Base-by-base conservation (phyloP, 2,113 vertebrate species). In the Todiramphus saurophagus region DNA sequence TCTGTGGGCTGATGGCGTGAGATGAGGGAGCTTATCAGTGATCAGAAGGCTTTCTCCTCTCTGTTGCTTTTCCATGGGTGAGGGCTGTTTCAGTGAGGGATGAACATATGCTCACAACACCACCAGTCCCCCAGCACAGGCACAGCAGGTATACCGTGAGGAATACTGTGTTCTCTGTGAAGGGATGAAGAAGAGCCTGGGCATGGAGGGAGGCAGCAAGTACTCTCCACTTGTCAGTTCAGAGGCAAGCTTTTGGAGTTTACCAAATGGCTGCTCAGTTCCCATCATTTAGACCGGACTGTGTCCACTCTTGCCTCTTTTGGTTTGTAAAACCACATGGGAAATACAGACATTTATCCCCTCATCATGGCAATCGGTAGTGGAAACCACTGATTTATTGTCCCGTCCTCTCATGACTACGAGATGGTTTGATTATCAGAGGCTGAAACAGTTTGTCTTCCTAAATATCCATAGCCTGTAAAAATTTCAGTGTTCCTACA, bases 131-230 rank as follows among this genome's bases (percentile, higher is more conserved):
- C 18, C 31, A 41, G 21, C 24, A 12, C 1, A 9, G 33, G 30
- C 66, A 70, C 7, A 74, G 50, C 35, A 66, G 23, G 12, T 39
- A n/a, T 15, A 35, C 13, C 5, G 6, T 27, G 39, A 58, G 31
- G 13, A 0, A 0, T 53, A 5, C 24, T 37, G 4, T 53, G 14
- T 67, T 84, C 50, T 53, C 41, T 0, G 0, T 27, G 46, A 53
- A 18, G 24, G 27, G 50, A n/a, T 84, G 59, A 64, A 83, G 39
- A 85, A 37, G 17, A 64, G 16, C 17, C 46, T 27, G 24, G 33
- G 16, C 30, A 12, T 35, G 46, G 37, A 89, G 24, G 14, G 24
- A 81, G 31, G 41, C 7, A 51, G 39, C 46, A 48, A 66, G 39
- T 51, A 35, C 10, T 66, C 30, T 23, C 17, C 59, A 55, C 28